These are phyloP conservation scores for Pseudoips prasinana DNA, from an alignment of 2,888 invertebrate genomes.

Conservation along the genomic window DNA sequence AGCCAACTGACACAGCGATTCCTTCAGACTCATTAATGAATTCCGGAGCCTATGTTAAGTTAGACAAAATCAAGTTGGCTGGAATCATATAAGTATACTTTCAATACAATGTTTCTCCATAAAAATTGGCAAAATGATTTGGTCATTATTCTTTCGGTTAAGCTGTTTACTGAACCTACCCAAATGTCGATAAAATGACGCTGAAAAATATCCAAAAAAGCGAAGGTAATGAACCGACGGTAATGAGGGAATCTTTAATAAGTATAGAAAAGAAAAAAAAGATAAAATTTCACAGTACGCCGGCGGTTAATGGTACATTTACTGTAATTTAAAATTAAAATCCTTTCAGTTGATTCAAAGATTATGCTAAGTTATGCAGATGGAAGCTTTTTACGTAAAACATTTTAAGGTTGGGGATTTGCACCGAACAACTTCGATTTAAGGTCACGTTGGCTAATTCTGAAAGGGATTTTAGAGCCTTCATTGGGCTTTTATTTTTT, in stretches of 20 bases:
- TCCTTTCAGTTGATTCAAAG: slow-evolving; percentile 68
- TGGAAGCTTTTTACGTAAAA: slow-evolving; percentile 54
- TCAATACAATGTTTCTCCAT: too few relatives aligned
- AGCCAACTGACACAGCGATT: too few relatives aligned
- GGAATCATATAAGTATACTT: too few relatives aligned
- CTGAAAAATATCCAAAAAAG: background rate
- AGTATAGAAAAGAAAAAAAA: slow-evolving; percentile 21
- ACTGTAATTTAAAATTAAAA: slow-evolving; percentile 72
- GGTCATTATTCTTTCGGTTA: too few relatives aligned
- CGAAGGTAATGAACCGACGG: slow-evolving; percentile 1
- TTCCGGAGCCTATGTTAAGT: too few relatives aligned
- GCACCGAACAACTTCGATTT: slow-evolving; percentile 27
- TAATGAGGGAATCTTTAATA: slow-evolving; percentile 14
- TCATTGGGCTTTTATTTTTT: slow-evolving; percentile 11
- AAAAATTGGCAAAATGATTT: too few relatives aligned
- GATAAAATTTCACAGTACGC: slow-evolving; percentile 33
- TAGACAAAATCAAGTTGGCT: too few relatives aligned
- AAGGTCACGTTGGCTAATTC: slow-evolving; percentile 25
- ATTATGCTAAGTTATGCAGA: slow-evolving; percentile 74
- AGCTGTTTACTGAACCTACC: too few relatives aligned
- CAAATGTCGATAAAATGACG: too few relatives aligned
- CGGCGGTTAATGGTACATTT: slow-evolving; percentile 49
- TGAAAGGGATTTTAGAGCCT: slow-evolving; percentile 21
- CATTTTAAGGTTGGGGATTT: slow-evolving; percentile 36
- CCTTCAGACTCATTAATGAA: too few relatives aligned